Evolutionary conservation across 2,113 vertebrate genomes (phyloP).

Genomic region (Dipodomys spectabilis): DNA sequence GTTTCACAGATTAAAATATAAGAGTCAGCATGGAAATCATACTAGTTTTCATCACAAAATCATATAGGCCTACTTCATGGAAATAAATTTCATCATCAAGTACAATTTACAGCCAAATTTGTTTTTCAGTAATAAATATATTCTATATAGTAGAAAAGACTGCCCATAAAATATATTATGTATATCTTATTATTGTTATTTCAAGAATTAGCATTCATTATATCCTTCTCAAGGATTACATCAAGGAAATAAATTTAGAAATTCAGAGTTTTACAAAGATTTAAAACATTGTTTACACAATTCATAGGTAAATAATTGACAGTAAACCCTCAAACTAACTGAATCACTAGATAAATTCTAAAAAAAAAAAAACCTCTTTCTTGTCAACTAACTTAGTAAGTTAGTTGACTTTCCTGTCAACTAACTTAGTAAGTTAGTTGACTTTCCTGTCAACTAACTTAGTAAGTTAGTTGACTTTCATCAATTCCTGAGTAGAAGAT

Average conservation of each 20-base stretch:
- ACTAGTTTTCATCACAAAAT: neutral
- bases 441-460: neutral
- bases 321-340: neutral
- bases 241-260: conserved; percentile 26
- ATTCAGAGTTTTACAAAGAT: neutral
- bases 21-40: neutral
- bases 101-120: neutral
- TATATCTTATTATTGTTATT: neutral
- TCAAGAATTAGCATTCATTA: neutral
- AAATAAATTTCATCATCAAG: neutral
- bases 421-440: neutral
- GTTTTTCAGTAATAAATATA: neutral
- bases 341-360: neutral
- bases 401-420: neutral
- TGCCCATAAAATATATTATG: neutral
- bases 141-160: neutral
- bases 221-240: neutral
- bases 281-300: neutral
- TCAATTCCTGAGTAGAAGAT: neutral
- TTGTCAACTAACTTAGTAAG: neutral
- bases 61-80: neutral
- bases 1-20: no score
- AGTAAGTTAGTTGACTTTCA: neutral
- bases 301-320: neutral
- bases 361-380: neutral